phyloP scores from a whole-genome alignment of 2,888 invertebrate species.

The Agrotis clavis region DNA sequence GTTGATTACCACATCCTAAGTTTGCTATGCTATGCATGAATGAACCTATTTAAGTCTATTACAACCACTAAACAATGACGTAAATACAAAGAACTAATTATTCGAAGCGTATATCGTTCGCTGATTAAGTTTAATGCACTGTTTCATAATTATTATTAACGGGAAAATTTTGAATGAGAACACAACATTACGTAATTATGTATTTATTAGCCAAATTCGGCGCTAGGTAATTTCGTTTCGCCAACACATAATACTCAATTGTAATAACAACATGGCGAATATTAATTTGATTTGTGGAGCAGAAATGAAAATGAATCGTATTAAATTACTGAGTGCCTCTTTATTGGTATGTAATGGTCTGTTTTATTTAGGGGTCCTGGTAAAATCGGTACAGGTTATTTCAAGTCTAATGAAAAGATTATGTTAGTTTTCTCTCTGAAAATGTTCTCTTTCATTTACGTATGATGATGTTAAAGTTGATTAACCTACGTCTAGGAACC shows the following conservation, averaged over 20 bases:
- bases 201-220: constrained; percentile 55
- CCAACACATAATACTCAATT: constrained; percentile 50
- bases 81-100: constrained; percentile 25
- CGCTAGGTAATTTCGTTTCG: constrained; percentile 48
- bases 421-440: too few species aligned
- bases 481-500: too few species aligned
- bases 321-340: constrained; percentile 28
- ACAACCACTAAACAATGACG: neutral
- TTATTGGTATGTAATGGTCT: constrained; percentile 31
- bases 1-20: too few species aligned
- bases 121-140: constrained; percentile 47
- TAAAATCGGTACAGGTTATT: neutral
- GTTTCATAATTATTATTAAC: constrained; percentile 50
- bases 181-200: constrained; percentile 52
- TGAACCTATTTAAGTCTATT: neutral
- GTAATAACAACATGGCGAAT: constrained; percentile 48
- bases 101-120: constrained; percentile 28
- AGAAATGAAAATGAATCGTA: constrained; percentile 38
- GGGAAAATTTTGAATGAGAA: constrained; percentile 41
- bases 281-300: constrained; percentile 49
- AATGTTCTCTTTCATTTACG: too few species aligned
- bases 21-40: too few species aligned
- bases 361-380: constrained; percentile 6
- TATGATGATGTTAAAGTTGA: too few species aligned
- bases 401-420: too few species aligned